Conservation (phyloP, 2,888 invertebrate species). For the Latrodectus hesperus region DNA sequence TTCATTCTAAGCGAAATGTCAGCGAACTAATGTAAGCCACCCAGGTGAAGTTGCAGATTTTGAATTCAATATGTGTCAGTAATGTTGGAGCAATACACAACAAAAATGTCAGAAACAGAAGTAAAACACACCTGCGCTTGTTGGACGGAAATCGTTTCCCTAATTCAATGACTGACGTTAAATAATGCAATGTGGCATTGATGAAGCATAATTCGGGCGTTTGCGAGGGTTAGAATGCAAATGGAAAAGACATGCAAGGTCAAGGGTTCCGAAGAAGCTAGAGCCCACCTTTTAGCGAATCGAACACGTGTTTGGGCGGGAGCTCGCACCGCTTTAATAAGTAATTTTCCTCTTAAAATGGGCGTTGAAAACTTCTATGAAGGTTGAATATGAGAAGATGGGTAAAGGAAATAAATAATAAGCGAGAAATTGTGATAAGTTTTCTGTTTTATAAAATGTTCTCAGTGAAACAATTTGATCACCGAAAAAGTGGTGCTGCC, state of each 20-base stretch:
- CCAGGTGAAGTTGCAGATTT: too few relatives aligned
- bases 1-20: too few relatives aligned
- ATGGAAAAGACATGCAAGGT: constrained; percentile 50
- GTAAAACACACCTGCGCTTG: too few relatives aligned
- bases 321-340: background rate
- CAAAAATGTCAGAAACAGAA: too few relatives aligned
- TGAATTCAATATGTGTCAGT: too few relatives aligned
- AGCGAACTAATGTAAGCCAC: too few relatives aligned
- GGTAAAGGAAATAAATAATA: background rate
- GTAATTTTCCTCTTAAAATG: constrained; percentile 20
- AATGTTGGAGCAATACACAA: too few relatives aligned
- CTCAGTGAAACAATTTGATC: too few relatives aligned
- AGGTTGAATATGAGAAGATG: constrained; percentile 32
- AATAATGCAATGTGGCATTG: background rate
- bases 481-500: constrained; percentile 23
- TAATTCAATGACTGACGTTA: too few relatives aligned
- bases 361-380: constrained; percentile 54
- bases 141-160: too few relatives aligned
- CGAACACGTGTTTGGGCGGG: constrained; percentile 51
- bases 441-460: too few relatives aligned
- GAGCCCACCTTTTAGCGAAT: constrained; percentile 21
- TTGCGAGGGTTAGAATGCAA: constrained; percentile 38
- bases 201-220: constrained; percentile 16
- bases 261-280: constrained; percentile 41
- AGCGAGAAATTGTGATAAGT: background rate